Conservation (phyloP, 1,140 invertebrate species). For the Bradysia coprophila region DNA sequence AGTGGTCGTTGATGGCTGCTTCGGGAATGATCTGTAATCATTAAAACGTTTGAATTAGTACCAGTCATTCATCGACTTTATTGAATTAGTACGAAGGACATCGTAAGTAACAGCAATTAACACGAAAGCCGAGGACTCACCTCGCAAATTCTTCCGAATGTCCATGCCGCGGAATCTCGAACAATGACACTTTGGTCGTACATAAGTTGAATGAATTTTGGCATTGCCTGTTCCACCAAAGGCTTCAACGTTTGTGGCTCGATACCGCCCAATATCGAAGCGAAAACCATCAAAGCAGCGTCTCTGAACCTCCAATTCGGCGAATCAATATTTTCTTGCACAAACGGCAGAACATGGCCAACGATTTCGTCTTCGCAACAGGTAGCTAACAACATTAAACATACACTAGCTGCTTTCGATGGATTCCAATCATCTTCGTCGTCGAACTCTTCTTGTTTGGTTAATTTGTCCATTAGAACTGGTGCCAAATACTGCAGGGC, state of each 20-base stretch:
- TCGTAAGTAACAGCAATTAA: too few species aligned
- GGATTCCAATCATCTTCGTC: slow-evolving; percentile 99
- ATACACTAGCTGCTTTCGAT: slow-evolving; percentile 97
- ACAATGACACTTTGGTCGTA: slow-evolving; percentile 85
- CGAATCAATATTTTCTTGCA: slow-evolving; percentile 85
- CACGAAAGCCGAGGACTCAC: too few species aligned
- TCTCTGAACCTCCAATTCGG: slow-evolving; percentile 90
- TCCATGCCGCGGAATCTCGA: slow-evolving; percentile 95
- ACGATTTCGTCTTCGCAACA: slow-evolving; percentile 97
- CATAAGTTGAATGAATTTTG: slow-evolving; percentile 84
- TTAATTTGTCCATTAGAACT: slow-evolving; percentile 82
- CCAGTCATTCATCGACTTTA: neutral
- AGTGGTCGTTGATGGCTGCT: slow-evolving; percentile 79
- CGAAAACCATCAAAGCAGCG: slow-evolving; percentile 97
- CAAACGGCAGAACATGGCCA: slow-evolving; percentile 91
- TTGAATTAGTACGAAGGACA: too few species aligned
- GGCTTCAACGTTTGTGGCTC: slow-evolving; percentile 74
- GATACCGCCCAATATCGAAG: slow-evolving; percentile 88
- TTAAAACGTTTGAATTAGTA: neutral
- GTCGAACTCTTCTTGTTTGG: slow-evolving; percentile 84
- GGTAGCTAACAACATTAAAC: slow-evolving; percentile 90
- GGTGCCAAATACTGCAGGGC: slow-evolving; percentile 91
- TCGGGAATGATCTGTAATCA: slow-evolving; percentile 70
- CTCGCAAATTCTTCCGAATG: slow-evolving; percentile 93
- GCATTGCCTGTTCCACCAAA: slow-evolving; percentile 91